Percentiles rank a stretch among this genome's conserved stretches.
Evolutionary conservation across 2,797 vertebrate genomes (phyloP).

Genomic region (Dendrocincla fuliginosa): DNA sequence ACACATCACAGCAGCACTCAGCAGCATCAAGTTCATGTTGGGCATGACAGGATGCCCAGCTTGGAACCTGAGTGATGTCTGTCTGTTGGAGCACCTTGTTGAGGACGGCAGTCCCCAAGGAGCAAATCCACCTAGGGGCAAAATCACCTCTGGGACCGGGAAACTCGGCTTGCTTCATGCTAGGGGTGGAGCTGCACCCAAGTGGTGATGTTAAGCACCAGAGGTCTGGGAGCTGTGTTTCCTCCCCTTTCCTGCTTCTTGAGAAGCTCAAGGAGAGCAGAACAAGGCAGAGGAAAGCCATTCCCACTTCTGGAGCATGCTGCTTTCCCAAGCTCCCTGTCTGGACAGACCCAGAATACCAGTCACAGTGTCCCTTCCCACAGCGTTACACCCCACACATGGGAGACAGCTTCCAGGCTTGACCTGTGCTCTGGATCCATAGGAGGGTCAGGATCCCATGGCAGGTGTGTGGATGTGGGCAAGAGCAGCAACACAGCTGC

Average conservation of each 20-base stretch:
- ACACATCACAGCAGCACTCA: fast-evolving
- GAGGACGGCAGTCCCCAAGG: not conserved
- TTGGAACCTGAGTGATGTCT: not conserved
- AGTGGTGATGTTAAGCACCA: not conserved
- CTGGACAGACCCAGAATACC: not conserved
- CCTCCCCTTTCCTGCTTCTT: not conserved
- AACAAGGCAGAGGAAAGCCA: not conserved
- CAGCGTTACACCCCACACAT: not conserved
- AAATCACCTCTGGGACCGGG: not conserved
- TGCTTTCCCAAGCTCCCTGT: not conserved
- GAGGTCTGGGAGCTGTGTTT: not conserved
- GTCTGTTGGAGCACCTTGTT: not conserved
- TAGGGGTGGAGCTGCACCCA: not conserved
- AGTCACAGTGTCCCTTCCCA: not conserved
- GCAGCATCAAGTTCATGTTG: not conserved
- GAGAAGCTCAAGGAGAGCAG: not conserved
- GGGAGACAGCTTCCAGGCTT: not conserved
- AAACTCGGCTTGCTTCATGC: not conserved
- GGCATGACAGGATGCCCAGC: not conserved
- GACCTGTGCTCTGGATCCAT: not conserved
- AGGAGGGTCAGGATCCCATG: not conserved
- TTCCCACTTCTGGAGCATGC: fast-evolving
- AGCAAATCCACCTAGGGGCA: not conserved
- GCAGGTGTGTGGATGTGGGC: no score
- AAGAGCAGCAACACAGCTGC: not conserved